Evolutionary conservation across 1,140 invertebrate species (phyloP), one percentile per base, ranked within the genome.

Genomic region (Leptinotarsa defecta): DNA sequence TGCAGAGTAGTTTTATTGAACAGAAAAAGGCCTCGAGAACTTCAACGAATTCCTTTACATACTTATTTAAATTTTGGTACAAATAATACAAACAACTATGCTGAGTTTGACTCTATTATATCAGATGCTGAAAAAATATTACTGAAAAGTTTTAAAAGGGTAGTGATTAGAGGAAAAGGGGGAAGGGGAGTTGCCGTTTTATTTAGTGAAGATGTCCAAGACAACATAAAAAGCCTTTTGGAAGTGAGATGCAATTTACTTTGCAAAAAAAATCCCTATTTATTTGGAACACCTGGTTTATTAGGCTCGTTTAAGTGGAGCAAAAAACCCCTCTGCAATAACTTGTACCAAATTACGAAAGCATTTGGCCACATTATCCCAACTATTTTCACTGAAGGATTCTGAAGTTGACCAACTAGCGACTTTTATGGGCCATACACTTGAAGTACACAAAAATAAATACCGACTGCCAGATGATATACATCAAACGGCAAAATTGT

Each of bases 361-460:
- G 77, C 81, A 85, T 81, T 78, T 85, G 52, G 83, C 83, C 6
- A 57, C 52, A 57, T 57, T 57, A 57, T 13, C 52, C 84, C 84
- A 86, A 75, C 52, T 86, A 19, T 85, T 86, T 65, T 81, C 48
- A 63, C 77, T 85, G 75, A 74, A 75, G 22, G 81, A 85, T 73
- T 77, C 73, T 57, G 83, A 84, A 22, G 74, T 84, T 84, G 19
- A 72, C 71, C 34, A 68, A 74, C 81, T 34, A 64, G 72, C n/a
- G 2, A 61, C 13, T 75, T 85, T 84, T 74, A 84, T 84, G 84
- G 83, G 79, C 13, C 78, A 81, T 64, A 79, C 77, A 13, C 20
- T 64, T 52, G 72, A 62, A 24, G 71, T 75, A 19, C 78, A 79
- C 62, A 69, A 52, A 67, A 63, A 57, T 19, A 71, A 67, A 3